phyloP scores from a whole-genome alignment of 2,113 vertebrate genomes.

The Muntiacus reevesi region DNA sequence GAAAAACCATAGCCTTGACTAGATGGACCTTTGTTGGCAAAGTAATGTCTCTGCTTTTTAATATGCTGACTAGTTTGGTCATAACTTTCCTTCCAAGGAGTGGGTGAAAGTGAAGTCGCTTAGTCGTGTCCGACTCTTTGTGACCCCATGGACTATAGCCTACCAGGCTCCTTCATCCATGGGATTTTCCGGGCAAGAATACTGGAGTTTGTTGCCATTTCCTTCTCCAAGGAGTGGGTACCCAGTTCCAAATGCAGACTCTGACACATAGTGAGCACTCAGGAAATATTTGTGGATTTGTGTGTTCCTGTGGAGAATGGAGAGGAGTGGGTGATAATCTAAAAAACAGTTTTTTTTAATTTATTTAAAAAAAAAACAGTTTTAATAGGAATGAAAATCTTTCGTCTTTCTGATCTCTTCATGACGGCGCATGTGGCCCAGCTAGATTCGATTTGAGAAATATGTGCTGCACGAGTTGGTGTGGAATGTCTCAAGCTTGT shows the following conservation, averaged over 20 bases:
- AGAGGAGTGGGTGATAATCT: neutral
- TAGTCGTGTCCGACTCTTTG: no score
- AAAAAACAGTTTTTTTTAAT: neutral
- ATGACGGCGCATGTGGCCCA: neutral
- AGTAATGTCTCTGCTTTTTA: no score
- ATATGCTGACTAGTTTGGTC: no score
- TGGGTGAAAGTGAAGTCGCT: no score
- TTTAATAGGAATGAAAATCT: neutral
- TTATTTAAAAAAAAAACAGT: neutral
- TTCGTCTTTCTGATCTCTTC: neutral
- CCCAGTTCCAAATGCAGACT: neutral
- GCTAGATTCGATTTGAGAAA: neutral
- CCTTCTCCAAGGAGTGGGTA: neutral
- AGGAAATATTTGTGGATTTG: neutral
- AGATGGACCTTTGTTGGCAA: no score
- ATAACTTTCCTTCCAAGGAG: no score
- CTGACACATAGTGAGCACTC: neutral
- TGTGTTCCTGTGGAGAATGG: neutral
- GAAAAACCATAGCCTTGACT: no score
- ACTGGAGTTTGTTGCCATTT: no score
- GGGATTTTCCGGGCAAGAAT: no score
- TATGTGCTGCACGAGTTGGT: neutral
- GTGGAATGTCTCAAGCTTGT: neutral
- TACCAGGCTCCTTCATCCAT: no score
- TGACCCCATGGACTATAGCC: no score